Evolutionary conservation across 2,888 invertebrate genomes (phyloP).

Genomic region (Galerucella pusilla): DNA sequence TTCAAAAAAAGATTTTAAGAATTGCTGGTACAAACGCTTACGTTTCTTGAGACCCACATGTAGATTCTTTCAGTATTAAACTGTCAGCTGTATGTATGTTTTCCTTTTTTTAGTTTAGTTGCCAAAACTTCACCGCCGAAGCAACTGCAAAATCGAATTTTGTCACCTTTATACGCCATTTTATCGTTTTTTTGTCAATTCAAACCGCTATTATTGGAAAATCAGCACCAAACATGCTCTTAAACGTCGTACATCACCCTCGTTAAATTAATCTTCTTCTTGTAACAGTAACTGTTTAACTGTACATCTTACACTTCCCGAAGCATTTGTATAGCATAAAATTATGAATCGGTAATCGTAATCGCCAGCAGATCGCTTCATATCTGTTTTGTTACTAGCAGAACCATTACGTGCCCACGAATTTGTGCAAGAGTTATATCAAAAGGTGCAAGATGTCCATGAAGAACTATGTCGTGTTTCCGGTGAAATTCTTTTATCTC

Average conservation of each 20-base stretch:
- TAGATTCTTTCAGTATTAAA: too few species aligned
- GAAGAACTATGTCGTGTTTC: slow-evolving; percentile 46
- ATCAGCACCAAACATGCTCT: background rate
- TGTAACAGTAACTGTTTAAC: background rate
- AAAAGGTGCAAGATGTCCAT: slow-evolving; percentile 42
- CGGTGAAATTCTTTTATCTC: slow-evolving; percentile 42
- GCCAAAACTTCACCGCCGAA: too few species aligned
- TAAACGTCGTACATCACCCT: background rate
- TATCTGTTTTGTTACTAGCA: slow-evolving; percentile 23
- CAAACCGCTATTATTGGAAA: too few species aligned
- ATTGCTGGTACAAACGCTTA: too few species aligned
- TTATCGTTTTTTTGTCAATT: too few species aligned
- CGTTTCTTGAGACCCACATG: too few species aligned
- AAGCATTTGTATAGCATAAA: slow-evolving; percentile 12
- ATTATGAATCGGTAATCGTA: slow-evolving; percentile 38
- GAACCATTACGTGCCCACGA: slow-evolving; percentile 41
- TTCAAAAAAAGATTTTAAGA: too few species aligned
- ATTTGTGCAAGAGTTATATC: slow-evolving; percentile 40
- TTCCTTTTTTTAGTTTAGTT: too few species aligned
- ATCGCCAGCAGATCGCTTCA: slow-evolving; percentile 18
- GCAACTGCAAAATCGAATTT: too few species aligned
- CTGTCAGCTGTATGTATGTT: too few species aligned
- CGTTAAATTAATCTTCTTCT: background rate
- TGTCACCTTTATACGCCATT: too few species aligned
- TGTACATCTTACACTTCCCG: slow-evolving; percentile 4